Conservation (phyloP, 2,113 vertebrate genomes). For the Daboia siamensis region DNA sequence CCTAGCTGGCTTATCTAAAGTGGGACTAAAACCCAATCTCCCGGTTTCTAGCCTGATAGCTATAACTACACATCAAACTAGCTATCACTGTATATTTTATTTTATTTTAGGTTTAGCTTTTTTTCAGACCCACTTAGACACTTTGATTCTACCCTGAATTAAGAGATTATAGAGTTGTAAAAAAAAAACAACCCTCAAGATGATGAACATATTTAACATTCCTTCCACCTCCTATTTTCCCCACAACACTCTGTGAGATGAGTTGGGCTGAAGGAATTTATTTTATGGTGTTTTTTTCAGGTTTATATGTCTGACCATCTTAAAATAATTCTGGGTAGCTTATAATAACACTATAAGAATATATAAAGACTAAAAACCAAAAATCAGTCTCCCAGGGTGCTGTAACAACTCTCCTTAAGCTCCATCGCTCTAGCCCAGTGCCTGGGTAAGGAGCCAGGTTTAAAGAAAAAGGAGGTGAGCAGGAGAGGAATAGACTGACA, state of each 20-base stretch:
- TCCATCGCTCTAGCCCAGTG: background rate
- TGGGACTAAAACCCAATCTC: background rate
- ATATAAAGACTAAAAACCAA: background rate
- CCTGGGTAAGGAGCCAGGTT: background rate
- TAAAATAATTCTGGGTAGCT: background rate
- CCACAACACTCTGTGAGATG: background rate
- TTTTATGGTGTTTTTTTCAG: background rate
- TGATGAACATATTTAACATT: background rate
- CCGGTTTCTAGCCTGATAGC: background rate
- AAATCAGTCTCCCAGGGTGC: background rate
- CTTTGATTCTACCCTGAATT: background rate
- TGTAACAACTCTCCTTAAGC: background rate
- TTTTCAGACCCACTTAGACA: background rate
- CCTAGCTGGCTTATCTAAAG: background rate
- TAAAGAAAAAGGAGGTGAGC: background rate
- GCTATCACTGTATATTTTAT: background rate
- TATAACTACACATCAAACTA: background rate
- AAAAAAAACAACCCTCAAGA: background rate
- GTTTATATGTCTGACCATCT: background rate
- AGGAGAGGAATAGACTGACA: background rate
- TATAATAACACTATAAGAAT: background rate
- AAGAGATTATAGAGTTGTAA: background rate
- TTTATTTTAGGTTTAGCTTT: background rate
- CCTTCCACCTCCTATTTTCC: background rate
- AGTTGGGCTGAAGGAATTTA: background rate